phyloP scores from a whole-genome alignment of 2,797 vertebrate genomes.

The Tauraco hartlaubi region DNA sequence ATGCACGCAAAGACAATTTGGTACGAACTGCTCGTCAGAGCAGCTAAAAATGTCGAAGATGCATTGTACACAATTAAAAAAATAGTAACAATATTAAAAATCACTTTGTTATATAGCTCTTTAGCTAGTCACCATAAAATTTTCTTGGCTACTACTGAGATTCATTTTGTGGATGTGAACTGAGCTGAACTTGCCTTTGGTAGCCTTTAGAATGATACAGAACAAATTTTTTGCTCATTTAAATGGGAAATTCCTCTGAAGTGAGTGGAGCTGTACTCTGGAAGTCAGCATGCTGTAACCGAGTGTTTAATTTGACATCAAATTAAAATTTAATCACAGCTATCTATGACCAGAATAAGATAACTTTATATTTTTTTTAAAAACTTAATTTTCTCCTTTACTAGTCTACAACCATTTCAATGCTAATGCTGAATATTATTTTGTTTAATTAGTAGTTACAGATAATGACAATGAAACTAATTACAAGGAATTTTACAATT shows the following conservation, averaged over 20 bases:
- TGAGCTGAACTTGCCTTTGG: neutral
- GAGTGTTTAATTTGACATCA: conserved; percentile 5
- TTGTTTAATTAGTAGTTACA: conserved; percentile 16
- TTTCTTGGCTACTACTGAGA: neutral
- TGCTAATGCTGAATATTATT: neutral
- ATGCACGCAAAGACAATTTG: neutral
- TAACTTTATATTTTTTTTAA: neutral
- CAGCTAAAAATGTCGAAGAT: neutral
- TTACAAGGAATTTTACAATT: neutral
- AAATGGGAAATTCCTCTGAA: neutral
- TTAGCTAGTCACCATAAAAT: neutral
- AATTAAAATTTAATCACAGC: conserved; percentile 49
- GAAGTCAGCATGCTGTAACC: neutral
- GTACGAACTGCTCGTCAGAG: neutral
- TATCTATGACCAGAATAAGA: conserved; percentile 22
- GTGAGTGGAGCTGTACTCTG: neutral
- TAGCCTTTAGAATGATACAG: neutral
- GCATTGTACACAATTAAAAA: neutral
- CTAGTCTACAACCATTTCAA: neutral
- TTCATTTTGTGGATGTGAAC: neutral
- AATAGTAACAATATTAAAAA: neutral
- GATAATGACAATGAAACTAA: conserved; percentile 34
- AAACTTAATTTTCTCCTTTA: conserved; percentile 30
- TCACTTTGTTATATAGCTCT: neutral
- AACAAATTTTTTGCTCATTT: neutral